Conservation (phyloP, 2,888 invertebrate genomes). For the Leptinotarsa rubiginosa region DNA sequence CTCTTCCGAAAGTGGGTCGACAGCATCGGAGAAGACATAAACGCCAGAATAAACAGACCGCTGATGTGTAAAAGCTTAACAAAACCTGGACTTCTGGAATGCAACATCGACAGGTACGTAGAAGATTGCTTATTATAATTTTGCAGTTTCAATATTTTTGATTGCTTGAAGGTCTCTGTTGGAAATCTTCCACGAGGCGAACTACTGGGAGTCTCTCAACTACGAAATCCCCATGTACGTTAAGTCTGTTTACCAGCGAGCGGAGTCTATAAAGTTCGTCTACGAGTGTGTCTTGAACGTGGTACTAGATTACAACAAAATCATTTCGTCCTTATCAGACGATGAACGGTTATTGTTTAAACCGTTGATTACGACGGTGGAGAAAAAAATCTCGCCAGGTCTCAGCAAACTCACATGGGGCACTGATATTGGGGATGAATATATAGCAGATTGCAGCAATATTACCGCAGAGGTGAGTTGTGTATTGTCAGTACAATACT, state of each 20-base stretch:
- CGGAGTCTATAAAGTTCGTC: conserved; percentile 71
- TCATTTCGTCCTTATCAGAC: conserved; percentile 79
- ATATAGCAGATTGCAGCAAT: conserved; percentile 77
- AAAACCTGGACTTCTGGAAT: conserved; percentile 77
- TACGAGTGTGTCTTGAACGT: conserved; percentile 80
- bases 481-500: not conserved
- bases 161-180: conserved; percentile 70
- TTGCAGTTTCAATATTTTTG: not conserved
- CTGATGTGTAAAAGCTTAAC: conserved; percentile 77
- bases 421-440: conserved; percentile 78
- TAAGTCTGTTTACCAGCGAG: conserved; percentile 73
- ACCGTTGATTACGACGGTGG: conserved; percentile 74
- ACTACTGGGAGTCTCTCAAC: conserved; percentile 78
- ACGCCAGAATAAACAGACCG: conserved; percentile 74
- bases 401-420: conserved; percentile 80
- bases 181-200: conserved; percentile 78
- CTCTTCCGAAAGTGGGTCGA: conserved; percentile 72
- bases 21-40: conserved; percentile 72
- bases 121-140: not conserved
- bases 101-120: conserved; percentile 80
- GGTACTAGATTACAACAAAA: conserved; percentile 82
- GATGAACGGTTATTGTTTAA: conserved; percentile 84
- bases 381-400: conserved; percentile 80
- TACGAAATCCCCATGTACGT: conserved; percentile 79
- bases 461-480: conserved; percentile 73